Evolutionary conservation across 2,888 invertebrate species (phyloP).

Genomic region (Drosophila atripex): DNA sequence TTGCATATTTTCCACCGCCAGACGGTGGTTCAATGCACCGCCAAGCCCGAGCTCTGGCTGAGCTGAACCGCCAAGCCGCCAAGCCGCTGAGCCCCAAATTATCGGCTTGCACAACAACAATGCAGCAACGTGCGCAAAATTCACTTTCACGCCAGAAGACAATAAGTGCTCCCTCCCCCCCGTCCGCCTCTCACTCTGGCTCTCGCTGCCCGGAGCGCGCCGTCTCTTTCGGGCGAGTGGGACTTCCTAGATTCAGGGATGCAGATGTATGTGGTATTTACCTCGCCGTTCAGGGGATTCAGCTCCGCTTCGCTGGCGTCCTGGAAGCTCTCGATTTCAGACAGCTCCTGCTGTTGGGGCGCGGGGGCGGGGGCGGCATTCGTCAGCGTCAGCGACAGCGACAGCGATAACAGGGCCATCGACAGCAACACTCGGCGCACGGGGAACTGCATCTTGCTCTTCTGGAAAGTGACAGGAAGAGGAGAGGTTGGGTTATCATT

Average conservation of each 20-base stretch:
- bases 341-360: constrained; percentile 47
- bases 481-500: not conserved
- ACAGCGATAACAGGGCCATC: constrained; percentile 59
- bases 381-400: constrained; percentile 58
- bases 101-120: constrained; percentile 58
- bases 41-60: not conserved
- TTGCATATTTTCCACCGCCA: constrained; percentile 24
- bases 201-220: not conserved
- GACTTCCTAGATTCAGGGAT: constrained; percentile 14
- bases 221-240: constrained; percentile 4
- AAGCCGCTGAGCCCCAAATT: constrained; percentile 47
- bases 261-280: constrained; percentile 57
- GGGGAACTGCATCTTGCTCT: constrained; percentile 69
- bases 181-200: not conserved
- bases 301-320: constrained; percentile 71
- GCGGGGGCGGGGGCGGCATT: constrained; percentile 32
- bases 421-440: constrained; percentile 66
- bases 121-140: constrained; percentile 19
- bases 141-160: constrained; percentile 30
- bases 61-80: not conserved
- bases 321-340: constrained; percentile 66
- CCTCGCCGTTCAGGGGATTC: constrained; percentile 83
- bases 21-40: constrained; percentile 3
- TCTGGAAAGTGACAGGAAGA: not conserved
- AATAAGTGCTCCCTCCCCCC: constrained; percentile 38